phyloP scores from a whole-genome alignment of 1,140 invertebrate species.

The Atta colombica region DNA sequence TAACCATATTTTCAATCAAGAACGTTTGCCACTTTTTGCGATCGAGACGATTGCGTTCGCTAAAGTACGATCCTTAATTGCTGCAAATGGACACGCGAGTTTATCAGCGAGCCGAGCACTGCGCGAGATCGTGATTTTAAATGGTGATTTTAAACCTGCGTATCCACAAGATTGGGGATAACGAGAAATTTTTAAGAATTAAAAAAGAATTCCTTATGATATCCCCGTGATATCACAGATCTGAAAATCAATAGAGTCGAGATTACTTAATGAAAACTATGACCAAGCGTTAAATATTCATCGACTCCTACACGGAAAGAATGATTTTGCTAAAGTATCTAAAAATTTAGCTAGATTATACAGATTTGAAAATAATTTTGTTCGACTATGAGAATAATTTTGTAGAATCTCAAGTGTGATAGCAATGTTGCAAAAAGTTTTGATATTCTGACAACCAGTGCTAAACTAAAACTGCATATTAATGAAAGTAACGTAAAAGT shows the following conservation, averaged over 20 bases:
- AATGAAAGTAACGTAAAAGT: too few species aligned
- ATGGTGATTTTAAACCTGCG: neutral
- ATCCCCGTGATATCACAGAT: neutral
- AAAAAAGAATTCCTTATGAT: neutral
- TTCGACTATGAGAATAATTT: too few species aligned
- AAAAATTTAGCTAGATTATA: too few species aligned
- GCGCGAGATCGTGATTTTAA: neutral
- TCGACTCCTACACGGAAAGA: neutral
- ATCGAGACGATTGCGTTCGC: conserved; percentile 52
- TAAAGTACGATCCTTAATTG: conserved; percentile 63
- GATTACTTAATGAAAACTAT: neutral
- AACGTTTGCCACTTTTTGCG: conserved; percentile 48
- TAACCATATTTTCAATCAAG: conserved; percentile 37
- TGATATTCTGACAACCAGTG: too few species aligned
- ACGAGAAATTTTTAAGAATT: neutral
- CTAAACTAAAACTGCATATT: too few species aligned
- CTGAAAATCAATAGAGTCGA: neutral
- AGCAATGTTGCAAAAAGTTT: too few species aligned
- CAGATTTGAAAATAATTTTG: too few species aligned
- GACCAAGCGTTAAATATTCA: neutral
- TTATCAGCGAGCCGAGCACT: conserved; percentile 18
- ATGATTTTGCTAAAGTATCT: too few species aligned
- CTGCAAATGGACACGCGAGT: conserved; percentile 33
- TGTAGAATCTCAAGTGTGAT: too few species aligned
- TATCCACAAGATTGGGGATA: conserved; percentile 14